A percentile compares a stretch with the other conserved stretches of the same genome.
phyloP scores from a whole-genome alignment of 2,797 vertebrate species.

The Xenops minutus region DNA sequence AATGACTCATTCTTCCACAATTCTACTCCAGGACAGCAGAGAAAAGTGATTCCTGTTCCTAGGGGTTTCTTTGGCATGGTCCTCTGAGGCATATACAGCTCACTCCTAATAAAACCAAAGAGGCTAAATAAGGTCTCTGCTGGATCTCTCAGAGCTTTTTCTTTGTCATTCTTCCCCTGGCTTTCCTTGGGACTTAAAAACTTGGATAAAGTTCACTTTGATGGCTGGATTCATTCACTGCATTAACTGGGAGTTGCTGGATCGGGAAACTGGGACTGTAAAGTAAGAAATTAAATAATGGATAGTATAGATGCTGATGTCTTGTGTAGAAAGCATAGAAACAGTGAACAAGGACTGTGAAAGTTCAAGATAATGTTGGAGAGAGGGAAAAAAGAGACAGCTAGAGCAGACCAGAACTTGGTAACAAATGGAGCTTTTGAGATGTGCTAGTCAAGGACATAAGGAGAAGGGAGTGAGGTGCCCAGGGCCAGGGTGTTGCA shows the following conservation, averaged over 20 bases:
- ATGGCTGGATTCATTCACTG: not conserved
- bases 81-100: not conserved
- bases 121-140: not conserved
- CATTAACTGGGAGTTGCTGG: not conserved
- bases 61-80: not conserved
- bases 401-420: not conserved
- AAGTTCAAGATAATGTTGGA: not conserved
- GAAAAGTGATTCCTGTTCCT: constrained; percentile 10
- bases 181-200: not conserved
- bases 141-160: not conserved
- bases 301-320: not conserved
- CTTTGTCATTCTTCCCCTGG: not conserved
- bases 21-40: constrained; percentile 9
- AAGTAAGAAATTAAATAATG: not conserved
- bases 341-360: not conserved
- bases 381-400: not conserved
- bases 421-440: not conserved
- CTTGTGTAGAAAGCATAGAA: not conserved
- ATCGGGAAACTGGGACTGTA: not conserved
- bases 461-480: not conserved
- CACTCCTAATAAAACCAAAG: not conserved
- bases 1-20: constrained; percentile 59
- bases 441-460: not conserved
- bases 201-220: not conserved
- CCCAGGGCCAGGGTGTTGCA: accelerated